These are phyloP conservation scores for Trematomus loennbergii DNA, from an alignment of 2,113 vertebrate genomes.

Conservation along the genomic window DNA sequence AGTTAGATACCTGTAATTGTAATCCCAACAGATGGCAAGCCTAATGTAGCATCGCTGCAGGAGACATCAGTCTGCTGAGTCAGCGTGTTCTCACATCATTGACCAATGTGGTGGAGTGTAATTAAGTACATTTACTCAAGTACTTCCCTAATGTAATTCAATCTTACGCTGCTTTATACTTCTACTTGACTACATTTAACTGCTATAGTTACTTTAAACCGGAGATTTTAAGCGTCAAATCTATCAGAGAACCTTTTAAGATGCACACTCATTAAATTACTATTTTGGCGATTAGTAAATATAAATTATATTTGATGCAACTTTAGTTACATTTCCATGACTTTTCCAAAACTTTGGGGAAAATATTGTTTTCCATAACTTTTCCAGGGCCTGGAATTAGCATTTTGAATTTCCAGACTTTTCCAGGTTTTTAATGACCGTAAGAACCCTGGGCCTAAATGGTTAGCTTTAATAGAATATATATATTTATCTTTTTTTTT, in stretches of 20 bases:
- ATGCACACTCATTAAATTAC: too few species aligned
- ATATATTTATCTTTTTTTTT: too few species aligned
- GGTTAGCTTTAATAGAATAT: too few species aligned
- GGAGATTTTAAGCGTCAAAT: neutral
- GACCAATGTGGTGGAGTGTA: neutral
- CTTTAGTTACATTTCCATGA: too few species aligned
- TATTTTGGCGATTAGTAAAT: too few species aligned
- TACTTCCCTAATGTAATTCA: neutral
- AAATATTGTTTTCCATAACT: too few species aligned
- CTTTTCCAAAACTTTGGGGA: too few species aligned
- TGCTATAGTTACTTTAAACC: neutral
- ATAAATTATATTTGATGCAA: too few species aligned
- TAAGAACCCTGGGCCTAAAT: neutral
- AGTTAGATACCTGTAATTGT: slow-evolving; percentile 74
- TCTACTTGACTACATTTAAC: neutral
- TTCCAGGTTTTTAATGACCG: too few species aligned
- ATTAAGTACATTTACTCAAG: neutral
- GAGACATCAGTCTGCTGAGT: slow-evolving; percentile 20
- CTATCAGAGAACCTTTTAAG: neutral
- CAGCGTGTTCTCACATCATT: neutral
- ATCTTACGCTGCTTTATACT: neutral
- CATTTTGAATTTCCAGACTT: too few species aligned
- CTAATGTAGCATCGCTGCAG: slow-evolving; percentile 60
- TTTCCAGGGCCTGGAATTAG: too few species aligned
- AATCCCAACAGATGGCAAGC: slow-evolving; percentile 61